A percentile compares a stretch with the other conserved stretches of the same genome.
Conservation (phyloP, 53 echinoderm and acorn worm species). For the Crossaster papposus region DNA sequence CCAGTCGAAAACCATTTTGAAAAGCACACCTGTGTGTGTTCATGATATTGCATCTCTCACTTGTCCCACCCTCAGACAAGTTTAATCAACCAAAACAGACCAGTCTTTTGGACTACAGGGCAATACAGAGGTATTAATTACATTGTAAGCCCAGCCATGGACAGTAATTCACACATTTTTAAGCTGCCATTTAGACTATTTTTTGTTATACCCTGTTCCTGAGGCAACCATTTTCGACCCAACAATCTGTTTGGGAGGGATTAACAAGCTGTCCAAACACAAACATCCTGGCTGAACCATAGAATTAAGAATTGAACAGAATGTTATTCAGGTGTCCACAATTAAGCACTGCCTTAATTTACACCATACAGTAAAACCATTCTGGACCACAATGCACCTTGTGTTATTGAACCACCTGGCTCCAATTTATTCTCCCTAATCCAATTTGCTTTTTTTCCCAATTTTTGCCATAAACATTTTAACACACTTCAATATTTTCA, state of each 20-base stretch:
- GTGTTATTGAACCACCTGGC: constrained; percentile 51
- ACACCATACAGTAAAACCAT: not conserved
- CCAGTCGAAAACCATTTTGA: not conserved
- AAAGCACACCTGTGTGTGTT: not conserved
- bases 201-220: constrained; percentile 23
- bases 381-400: constrained; percentile 5
- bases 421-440: constrained; percentile 19
- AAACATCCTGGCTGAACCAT: constrained; percentile 18
- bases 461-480: not conserved
- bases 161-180: constrained; percentile 21
- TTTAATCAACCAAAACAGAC: constrained; percentile 33
- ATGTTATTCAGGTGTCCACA: constrained; percentile 19
- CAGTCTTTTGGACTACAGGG: constrained; percentile 8
- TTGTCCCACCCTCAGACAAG: not conserved
- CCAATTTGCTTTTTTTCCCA: constrained; percentile 10
- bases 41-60: not conserved
- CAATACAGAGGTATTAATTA: constrained; percentile 40
- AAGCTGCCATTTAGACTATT: constrained; percentile 35
- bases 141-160: constrained; percentile 2
- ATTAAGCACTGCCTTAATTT: constrained; percentile 14
- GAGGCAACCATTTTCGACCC: constrained; percentile 19
- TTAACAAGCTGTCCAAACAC: constrained; percentile 51
- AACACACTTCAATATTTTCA: not conserved
- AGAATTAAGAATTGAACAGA: not conserved
- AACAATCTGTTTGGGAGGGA: constrained; percentile 17